Base-by-base conservation (phyloP, 2,797 vertebrate genomes). In the Ciconia nigra region DNA sequence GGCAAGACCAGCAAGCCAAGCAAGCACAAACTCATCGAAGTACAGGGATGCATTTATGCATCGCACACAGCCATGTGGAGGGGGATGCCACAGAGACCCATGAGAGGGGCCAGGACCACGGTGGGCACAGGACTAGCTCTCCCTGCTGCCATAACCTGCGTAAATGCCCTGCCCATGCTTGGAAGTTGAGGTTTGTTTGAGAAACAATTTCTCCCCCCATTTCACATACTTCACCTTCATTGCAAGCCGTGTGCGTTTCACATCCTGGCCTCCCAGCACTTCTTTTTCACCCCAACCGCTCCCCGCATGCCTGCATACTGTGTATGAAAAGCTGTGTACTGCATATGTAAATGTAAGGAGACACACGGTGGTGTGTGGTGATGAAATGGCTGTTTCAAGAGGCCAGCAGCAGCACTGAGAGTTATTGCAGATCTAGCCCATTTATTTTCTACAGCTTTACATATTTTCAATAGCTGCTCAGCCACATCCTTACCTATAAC, bases 401-500 rank as follows among this genome's bases (percentile, higher is more conserved):
- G 94, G 73, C 96, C 96, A 97, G 89, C 65, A 86, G 90, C 83
- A 90, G 95, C 93, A 51, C 94, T 54, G 77, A 93, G 96, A 91
- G 79, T 89, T 98, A 88, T 80, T 95, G 90, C 97, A 91, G 83
- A 77, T 95, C 92, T 80, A 91, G 83, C 62, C 89, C 92, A 88
- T 96, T 94, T 89, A 96, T 97, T 98, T 97, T 96, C 96, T 91
- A 90, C 87, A 94, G 96, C 92, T 97, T 96, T 94, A 87, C 97
- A 95, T 98, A 96, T 97, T 98, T 98, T 97, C 96, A 97, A 93
- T 97, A 96, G 91, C 95, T 97, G 86, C 95, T 96, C 86, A 92
- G 95, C 97, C 97, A 96, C 97, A 97, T 95, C 96, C 97, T 97
- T 97, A 93, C 95, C 89, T 97, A 5, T 67, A 97, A 97, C 97